Evolutionary conservation across 1,140 invertebrate genomes (phyloP).

Genomic region (Drosophila dunni): DNA sequence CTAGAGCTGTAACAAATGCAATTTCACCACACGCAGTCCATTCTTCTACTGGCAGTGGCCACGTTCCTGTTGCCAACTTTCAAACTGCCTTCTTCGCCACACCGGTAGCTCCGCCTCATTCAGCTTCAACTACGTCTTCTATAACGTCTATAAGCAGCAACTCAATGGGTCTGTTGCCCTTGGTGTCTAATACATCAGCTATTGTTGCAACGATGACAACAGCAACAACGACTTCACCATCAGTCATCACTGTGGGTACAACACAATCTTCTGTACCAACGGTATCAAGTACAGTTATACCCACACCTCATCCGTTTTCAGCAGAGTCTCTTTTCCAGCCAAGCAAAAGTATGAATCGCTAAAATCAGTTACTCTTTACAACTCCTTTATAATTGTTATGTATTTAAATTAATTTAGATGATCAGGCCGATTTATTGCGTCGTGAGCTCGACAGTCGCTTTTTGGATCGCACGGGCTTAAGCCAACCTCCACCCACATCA

Average conservation of each 20-base stretch:
- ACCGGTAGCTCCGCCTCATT: slow-evolving; percentile 85
- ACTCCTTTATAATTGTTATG: not conserved
- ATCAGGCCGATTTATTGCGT: slow-evolving; percentile 93
- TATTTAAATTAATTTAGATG: slow-evolving; percentile 78
- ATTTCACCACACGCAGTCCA: slow-evolving; percentile 67
- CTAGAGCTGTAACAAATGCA: slow-evolving; percentile 53
- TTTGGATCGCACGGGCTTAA: slow-evolving; percentile 86
- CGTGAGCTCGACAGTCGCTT: slow-evolving; percentile 96
- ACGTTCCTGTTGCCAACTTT: slow-evolving; percentile 52
- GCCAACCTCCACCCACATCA: slow-evolving; percentile 74
- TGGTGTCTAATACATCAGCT: slow-evolving; percentile 44
- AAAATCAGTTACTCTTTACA: not conserved
- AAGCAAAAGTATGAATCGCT: slow-evolving; percentile 87
- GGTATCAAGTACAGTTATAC: slow-evolving; percentile 83
- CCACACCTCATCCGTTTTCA: slow-evolving; percentile 90
- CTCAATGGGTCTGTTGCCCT: slow-evolving; percentile 36
- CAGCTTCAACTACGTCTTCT: slow-evolving; percentile 67
- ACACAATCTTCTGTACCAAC: slow-evolving; percentile 66
- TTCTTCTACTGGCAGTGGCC: slow-evolving; percentile 42
- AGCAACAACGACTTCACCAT: slow-evolving; percentile 52
- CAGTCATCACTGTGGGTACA: slow-evolving; percentile 36
- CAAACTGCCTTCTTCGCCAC: slow-evolving; percentile 68
- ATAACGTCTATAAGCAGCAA: slow-evolving; percentile 40
- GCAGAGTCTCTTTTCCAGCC: slow-evolving; percentile 94
- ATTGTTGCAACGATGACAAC: slow-evolving; percentile 48